These are phyloP conservation scores for Dromiciops gliroides DNA, from an alignment of 2,113 vertebrate species.

Conservation along the genomic window DNA sequence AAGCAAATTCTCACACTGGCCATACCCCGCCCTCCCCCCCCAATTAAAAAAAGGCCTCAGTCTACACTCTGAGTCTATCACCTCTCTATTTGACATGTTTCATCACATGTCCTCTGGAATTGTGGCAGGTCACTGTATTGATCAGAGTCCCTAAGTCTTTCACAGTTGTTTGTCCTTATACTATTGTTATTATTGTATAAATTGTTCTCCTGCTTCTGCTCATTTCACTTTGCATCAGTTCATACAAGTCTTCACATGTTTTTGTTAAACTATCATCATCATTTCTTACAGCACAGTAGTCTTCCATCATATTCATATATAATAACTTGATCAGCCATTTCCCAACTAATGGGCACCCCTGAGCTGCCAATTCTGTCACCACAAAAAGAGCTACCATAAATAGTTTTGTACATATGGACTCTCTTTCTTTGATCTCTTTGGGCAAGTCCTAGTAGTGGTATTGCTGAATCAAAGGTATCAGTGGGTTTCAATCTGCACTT, in stretches of 20 bases:
- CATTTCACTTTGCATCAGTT: not conserved
- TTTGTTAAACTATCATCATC: not conserved
- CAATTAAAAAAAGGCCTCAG: not conserved
- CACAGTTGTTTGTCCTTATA: not conserved
- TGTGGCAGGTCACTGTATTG: not conserved
- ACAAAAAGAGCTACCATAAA: not conserved
- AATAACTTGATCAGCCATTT: not conserved
- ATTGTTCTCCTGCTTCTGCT: not conserved
- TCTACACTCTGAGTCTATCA: not conserved
- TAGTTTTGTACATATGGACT: not conserved
- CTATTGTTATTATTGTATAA: not conserved
- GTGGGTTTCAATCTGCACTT: not conserved
- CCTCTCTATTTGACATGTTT: not conserved
- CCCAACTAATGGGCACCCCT: not conserved
- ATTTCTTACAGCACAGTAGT: not conserved
- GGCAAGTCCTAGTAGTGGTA: not conserved
- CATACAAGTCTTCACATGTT: not conserved
- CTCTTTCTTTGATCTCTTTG: not conserved
- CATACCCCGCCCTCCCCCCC: not conserved
- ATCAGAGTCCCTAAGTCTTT: not conserved
- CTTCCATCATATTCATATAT: not conserved
- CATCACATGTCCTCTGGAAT: not conserved
- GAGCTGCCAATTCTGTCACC: not conserved
- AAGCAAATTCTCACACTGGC: not conserved
- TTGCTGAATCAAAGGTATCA: not conserved